Conservation (phyloP, 2,113 vertebrate genomes). For the Zingel zingel region DNA sequence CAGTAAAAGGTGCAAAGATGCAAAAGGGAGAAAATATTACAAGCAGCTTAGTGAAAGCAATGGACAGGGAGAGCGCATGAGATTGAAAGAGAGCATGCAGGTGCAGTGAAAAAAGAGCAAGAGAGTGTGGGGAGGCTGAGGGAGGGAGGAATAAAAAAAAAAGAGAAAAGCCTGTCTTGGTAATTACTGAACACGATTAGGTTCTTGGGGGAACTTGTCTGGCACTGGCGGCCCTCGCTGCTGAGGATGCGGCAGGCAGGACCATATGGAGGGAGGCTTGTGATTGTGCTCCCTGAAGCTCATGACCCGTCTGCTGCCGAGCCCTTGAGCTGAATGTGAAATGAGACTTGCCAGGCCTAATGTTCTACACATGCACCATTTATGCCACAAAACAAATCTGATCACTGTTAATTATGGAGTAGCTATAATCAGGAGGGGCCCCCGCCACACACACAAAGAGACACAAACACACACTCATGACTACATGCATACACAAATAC, state of each 20-base stretch:
- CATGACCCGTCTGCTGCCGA: conserved; percentile 99
- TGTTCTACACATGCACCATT: conserved; percentile 99
- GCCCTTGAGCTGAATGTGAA: conserved; percentile 99
- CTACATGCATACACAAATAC: conserved; percentile 34
- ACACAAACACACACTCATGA: conserved; percentile 9
- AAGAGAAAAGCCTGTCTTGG: conserved; percentile 83
- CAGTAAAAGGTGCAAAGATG: conserved; percentile 1
- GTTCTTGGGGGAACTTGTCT: conserved; percentile 99
- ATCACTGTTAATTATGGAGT: conserved; percentile 99
- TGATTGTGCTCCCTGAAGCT: conserved; percentile 98
- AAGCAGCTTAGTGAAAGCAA: conserved; percentile 35
- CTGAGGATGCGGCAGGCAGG: conserved; percentile 95
- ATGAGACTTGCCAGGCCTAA: conserved; percentile 93
- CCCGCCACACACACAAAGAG: conserved; percentile 19
- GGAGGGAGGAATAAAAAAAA: conserved; percentile 19
- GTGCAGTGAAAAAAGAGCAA: conserved; percentile 58
- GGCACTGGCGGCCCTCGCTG: conserved; percentile 92
- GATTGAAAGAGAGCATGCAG: conserved; percentile 56
- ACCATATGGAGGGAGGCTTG: conserved; percentile 99
- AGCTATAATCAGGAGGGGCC: conserved; percentile 92
- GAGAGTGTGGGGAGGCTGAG: conserved; percentile 41
- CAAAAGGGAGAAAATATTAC: conserved; percentile 10
- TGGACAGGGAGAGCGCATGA: conserved; percentile 14
- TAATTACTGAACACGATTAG: conserved; percentile 99
- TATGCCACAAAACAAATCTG: conserved; percentile 99